Evolutionary conservation across 1,140 invertebrate genomes (phyloP).

Genomic region (Ceratina calcarata): DNA sequence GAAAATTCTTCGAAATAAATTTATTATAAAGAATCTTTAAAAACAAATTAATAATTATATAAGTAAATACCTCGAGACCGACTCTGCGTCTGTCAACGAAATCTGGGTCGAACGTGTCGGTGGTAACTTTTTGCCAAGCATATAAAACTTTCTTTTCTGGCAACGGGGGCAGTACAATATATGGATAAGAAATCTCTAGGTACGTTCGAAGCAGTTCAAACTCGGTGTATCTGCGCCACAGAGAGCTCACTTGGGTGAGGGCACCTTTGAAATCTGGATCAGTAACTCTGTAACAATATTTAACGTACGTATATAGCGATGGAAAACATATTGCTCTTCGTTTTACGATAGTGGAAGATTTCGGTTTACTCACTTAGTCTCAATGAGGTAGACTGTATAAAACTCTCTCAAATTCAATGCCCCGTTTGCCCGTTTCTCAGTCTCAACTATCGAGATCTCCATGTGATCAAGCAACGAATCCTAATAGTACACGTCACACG

Average conservation of each 20-base stretch:
- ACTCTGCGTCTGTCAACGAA: slow-evolving; percentile 90
- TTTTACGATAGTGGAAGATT: background rate
- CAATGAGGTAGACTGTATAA: slow-evolving; percentile 91
- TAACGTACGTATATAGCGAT: no score
- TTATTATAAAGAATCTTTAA: slow-evolving; percentile 23
- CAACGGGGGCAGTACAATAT: slow-evolving; percentile 88
- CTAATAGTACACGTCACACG: slow-evolving; percentile 75
- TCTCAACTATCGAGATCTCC: slow-evolving; percentile 90
- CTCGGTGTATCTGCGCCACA: slow-evolving; percentile 92
- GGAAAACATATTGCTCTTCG: background rate
- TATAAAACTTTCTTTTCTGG: slow-evolving; percentile 91
- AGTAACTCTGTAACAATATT: slow-evolving; percentile 83
- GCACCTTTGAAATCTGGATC: slow-evolving; percentile 85
- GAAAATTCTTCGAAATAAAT: slow-evolving; percentile 83
- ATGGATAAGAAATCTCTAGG: slow-evolving; percentile 88
- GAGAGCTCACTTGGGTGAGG: slow-evolving; percentile 84
- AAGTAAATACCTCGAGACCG: slow-evolving; percentile 85
- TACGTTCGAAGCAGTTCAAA: slow-evolving; percentile 91
- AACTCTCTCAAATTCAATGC: slow-evolving; percentile 90
- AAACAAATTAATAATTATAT: slow-evolving; percentile 17
- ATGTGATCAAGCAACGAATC: slow-evolving; percentile 88
- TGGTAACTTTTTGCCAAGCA: slow-evolving; percentile 89
- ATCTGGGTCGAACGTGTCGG: slow-evolving; percentile 92
- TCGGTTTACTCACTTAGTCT: slow-evolving; percentile 86
- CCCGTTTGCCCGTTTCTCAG: slow-evolving; percentile 90